Base-by-base conservation (phyloP, 2,888 invertebrate species). In the Netelia melanura region DNA sequence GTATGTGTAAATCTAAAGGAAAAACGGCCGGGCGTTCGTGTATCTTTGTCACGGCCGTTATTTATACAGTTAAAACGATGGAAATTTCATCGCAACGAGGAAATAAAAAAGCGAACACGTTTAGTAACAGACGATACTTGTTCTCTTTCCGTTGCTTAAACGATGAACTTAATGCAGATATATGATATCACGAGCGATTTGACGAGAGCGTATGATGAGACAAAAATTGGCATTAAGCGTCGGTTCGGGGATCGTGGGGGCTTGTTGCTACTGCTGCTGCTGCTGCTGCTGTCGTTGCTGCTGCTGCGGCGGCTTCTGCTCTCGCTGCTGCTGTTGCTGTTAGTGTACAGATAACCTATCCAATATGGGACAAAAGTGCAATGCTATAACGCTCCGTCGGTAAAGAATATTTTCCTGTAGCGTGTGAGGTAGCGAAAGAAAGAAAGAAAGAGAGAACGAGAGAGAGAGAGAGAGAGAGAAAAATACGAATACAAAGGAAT, bases 41-140 rank as follows among this genome's bases (percentile, higher is more conserved):
- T 52, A 10, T 11, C 56, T 56, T 21, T 83, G 71, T 84, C 85
- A 82, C 85, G 82, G 82, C 82, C 85, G 79, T 23, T 61, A 9
- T 23, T 10, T 1, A 65, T 44, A 3, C 30, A 62, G 23, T 11
- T 23, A 56, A 5, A 14, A 64, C 1, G 11, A 6, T 38, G 17
- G 5, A 74, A 43, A 10, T 21, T 44, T 52, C 52, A 17, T 44
- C 25, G 30, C 25, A 44, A 38, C 30, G 21, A 52, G n/a, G 30
- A 11, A 8, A 48, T 64, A 23, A 48, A 58, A 61, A 71, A 75
- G 75, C 52, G 65, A n/a, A 43, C 54, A 52, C 76, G 82, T 85
- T 82, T 67, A 76, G 48, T 76, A 82, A 82, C 82, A 82, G 82
- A 76, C 85, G 71, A 82, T 64, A 71, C n/a, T 43, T 65, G 65